Evolutionary conservation across 2,888 invertebrate species (phyloP), one percentile per base, ranked within the genome.

Genomic region (Melinaea marsaeus): DNA sequence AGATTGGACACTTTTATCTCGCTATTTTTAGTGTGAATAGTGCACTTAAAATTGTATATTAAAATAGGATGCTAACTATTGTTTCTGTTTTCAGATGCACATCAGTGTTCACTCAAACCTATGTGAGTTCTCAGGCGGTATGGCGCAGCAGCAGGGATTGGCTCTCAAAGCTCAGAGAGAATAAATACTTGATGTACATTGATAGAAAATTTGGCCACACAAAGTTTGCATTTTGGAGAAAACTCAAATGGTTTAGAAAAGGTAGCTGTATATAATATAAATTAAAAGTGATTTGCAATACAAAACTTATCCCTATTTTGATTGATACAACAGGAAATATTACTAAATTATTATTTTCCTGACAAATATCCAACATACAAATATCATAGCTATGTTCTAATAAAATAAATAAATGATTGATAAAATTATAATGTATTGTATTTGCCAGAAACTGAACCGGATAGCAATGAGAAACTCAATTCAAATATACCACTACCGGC

Each of bases 401-500:
- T 22, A 22, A 22, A 22, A 22, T 22, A 22, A 22, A 22, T 22
- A 22, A 22, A 22, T 22, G 22, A 22, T 22, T 22, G 22, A 22
- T 22, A 22, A 22, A 22, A 22, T 1, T 22, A 22, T 22, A 22
- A 22, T 37, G 37, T 37, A 42, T 42, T 42, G 42, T 42, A 42
- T 42, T 42, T 9, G 7, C 51, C 62, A 83, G 90, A 90, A 73
- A 67, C 78, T 11, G 90, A 90, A 65, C 55, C 81, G 70, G 90
- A 91, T 4, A 76, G 69, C 32, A 79, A 86, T 58, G 73, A 82
- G 13, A 89, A 90, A 69, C 75, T 88, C 58, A 88, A 90, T 67
- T 72, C 85, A 9, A 96, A 96, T 80, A 96, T 97, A 79, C 92
- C 94, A 32, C 91, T 98, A 79, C 98, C 98, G 0, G 94, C 95